phyloP scores from a whole-genome alignment of 2,888 invertebrate species.

The Tanypteryx hageni region DNA sequence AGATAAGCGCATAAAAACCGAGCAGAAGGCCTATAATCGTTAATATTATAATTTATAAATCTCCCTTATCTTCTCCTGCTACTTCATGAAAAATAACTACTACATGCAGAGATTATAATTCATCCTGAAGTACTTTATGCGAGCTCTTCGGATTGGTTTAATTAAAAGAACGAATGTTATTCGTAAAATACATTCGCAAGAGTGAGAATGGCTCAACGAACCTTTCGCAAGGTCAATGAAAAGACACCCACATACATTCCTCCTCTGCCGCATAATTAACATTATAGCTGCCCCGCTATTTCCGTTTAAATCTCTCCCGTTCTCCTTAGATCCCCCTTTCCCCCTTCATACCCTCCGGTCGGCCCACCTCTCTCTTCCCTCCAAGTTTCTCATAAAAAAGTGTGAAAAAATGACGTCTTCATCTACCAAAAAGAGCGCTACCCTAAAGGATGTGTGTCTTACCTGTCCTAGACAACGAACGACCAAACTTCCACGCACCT shows the following conservation, averaged over 20 bases:
- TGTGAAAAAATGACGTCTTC: conserved; percentile 29
- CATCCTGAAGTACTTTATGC: too few relatives aligned
- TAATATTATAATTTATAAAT: too few relatives aligned
- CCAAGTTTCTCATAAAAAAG: conserved; percentile 8
- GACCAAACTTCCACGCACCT: neutral
- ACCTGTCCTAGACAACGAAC: conserved; percentile 3
- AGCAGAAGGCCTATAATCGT: too few relatives aligned
- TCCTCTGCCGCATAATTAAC: conserved; percentile 8
- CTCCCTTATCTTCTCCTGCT: too few relatives aligned
- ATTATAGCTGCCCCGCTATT: neutral
- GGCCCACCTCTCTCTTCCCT: neutral
- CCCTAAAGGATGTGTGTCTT: neutral
- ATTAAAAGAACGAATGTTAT: too few relatives aligned
- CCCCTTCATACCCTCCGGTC: neutral
- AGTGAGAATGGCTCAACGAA: neutral
- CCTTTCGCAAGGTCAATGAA: conserved; percentile 20
- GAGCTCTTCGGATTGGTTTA: too few relatives aligned
- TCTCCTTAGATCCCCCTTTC: neutral
- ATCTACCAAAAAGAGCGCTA: neutral
- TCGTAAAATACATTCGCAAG: neutral
- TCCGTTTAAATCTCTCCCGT: neutral
- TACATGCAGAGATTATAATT: too few relatives aligned
- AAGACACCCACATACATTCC: conserved; percentile 16
- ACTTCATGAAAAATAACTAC: too few relatives aligned
- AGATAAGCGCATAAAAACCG: too few relatives aligned